Percentiles rank a stretch among this genome's conserved stretches.
phyloP scores from a whole-genome alignment of 2,888 invertebrate species.

The Scelioninae gen. 1 region DNA sequence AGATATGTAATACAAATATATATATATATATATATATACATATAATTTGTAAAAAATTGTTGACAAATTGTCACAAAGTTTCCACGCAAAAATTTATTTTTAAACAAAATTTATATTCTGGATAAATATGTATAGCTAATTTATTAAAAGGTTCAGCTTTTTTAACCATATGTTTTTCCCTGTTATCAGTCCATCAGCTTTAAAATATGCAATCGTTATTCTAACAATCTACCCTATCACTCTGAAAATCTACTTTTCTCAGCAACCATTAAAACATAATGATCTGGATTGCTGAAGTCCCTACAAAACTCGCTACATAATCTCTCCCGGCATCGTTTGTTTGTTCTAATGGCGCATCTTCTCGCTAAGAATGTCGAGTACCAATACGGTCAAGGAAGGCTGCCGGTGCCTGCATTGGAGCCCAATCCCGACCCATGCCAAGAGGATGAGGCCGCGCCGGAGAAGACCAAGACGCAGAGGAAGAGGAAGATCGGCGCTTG shows the following conservation, averaged over 20 bases:
- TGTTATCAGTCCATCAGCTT: no score
- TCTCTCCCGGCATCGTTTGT: conserved; percentile 44
- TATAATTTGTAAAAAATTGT: no score
- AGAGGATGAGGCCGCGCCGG: conserved; percentile 50
- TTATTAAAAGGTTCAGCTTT: no score
- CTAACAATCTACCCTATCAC: neutral
- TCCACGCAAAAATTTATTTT: no score
- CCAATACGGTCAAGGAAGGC: conserved; percentile 56
- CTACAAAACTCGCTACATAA: conserved; percentile 21
- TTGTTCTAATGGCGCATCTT: conserved; percentile 52
- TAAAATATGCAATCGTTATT: neutral
- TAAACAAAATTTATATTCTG: no score
- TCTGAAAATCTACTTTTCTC: conserved; percentile 4
- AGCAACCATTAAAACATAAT: conserved; percentile 6
- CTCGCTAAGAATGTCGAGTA: conserved; percentile 52
- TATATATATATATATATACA: no score
- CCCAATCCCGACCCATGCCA: conserved; percentile 31
- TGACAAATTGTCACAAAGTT: no score
- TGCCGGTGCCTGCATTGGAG: conserved; percentile 24
- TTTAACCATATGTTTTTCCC: no score
- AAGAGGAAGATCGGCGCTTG: conserved; percentile 71
- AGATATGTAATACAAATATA: no score
- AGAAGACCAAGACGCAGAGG: conserved; percentile 51
- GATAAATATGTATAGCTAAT: no score
- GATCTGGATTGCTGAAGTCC: conserved; percentile 5